Percentiles rank a stretch among this genome's conserved stretches.
Evolutionary conservation across 2,113 vertebrate species (phyloP).

Genomic region (Hippocampus zosterae): DNA sequence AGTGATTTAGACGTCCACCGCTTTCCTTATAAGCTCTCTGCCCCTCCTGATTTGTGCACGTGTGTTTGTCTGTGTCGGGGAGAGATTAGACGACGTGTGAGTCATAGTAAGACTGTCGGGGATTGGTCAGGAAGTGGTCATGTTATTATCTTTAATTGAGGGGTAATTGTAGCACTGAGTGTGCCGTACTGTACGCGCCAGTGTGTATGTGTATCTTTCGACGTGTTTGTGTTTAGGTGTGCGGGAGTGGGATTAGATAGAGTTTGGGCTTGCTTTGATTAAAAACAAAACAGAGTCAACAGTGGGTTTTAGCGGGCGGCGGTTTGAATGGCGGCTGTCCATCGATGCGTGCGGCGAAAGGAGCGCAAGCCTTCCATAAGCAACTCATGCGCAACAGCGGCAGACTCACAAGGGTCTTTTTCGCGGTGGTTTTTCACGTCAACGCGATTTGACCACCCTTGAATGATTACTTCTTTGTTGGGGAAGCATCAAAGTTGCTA

Average conservation of each 20-base stretch:
- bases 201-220: conserved; percentile 37
- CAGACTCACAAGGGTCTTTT: not conserved
- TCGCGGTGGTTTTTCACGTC: conserved; percentile 3
- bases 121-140: conserved; percentile 73
- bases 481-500: not conserved
- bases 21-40: conserved; percentile 58
- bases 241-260: conserved; percentile 66
- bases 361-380: not conserved
- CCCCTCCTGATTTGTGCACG: conserved; percentile 1
- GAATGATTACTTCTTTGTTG: not conserved
- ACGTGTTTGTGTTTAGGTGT: conserved; percentile 69
- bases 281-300: conserved; percentile 70
- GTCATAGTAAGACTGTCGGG: conserved; percentile 66
- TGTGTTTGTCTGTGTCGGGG: conserved; percentile 15
- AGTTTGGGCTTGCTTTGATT: conserved; percentile 65
- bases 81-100: conserved; percentile 42
- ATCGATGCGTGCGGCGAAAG: not conserved
- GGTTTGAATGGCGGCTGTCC: conserved; percentile 34
- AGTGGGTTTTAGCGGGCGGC: conserved; percentile 57
- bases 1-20: conserved; percentile 52
- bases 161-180: conserved; percentile 64
- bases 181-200: conserved; percentile 56
- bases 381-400: conserved; percentile 1
- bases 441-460: not conserved
- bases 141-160: conserved; percentile 73